Percentiles rank a stretch among this genome's conserved stretches.
Evolutionary conservation across 1,140 invertebrate species (phyloP).

Genomic region (Bombus soroeensis): DNA sequence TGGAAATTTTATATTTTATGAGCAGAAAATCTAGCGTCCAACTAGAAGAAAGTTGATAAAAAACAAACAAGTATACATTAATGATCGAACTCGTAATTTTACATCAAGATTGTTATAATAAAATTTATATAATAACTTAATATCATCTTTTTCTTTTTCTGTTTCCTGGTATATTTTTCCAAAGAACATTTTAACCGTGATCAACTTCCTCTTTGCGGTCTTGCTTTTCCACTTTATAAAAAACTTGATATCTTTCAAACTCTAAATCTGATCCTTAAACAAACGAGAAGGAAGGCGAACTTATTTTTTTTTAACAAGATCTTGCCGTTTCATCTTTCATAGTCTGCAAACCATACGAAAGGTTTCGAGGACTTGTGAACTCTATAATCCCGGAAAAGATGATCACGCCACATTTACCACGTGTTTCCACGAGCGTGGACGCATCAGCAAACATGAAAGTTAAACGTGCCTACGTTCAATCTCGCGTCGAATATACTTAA

Average conservation of each 20-base stretch:
- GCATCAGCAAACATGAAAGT: conserved; percentile 15
- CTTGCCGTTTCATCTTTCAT: not conserved
- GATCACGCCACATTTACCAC: not conserved
- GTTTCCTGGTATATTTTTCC: not conserved
- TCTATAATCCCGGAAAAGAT: conserved; percentile 7
- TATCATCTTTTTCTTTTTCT: not conserved
- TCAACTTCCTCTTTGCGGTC: not conserved
- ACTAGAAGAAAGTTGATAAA: not conserved
- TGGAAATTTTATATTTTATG: not conserved
- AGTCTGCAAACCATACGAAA: not conserved
- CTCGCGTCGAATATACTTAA: not conserved
- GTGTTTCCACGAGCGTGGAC: not conserved
- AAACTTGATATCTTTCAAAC: not conserved
- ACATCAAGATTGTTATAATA: not conserved
- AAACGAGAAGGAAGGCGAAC: not conserved
- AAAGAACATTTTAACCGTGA: not conserved
- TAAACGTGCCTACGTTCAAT: conserved; percentile 8
- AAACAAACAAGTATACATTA: not conserved
- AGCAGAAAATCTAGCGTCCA: not conserved
- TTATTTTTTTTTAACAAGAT: not conserved
- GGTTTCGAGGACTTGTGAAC: not conserved
- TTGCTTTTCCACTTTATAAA: not conserved
- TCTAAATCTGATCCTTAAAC: not conserved
- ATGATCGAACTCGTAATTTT: not conserved
- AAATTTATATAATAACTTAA: not conserved